Evolutionary conservation across 2,113 vertebrate genomes (phyloP), one percentile per base, ranked within the genome.

Genomic region (Micronycteris hirsuta): DNA sequence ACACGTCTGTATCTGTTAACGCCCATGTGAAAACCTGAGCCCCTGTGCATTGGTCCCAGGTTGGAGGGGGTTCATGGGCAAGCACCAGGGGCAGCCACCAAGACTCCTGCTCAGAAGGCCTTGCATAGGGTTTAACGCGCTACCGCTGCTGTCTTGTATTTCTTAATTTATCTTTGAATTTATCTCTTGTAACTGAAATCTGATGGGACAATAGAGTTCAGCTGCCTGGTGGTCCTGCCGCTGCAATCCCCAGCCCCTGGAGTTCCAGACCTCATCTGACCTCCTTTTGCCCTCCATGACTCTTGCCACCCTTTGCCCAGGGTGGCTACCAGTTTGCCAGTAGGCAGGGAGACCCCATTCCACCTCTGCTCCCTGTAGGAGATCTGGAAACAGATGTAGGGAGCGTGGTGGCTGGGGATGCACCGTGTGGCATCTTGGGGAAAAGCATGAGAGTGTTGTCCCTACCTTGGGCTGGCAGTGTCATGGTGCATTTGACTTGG

Each of bases 11-110:
- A 24, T 61, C 33, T 85, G 5, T 31, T 56, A 54, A 91, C 89
- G 28, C 20, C 77, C 22, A 14, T 26, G 1, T 61, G 58, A 77
- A 45, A 93, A 87, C 76, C n/a, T 5, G 19, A 63, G 74, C 2
- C 13, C 28, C 63, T 41, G 0, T 24, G 31, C 47, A 83, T 15
- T 33, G 14, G 16, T 74, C 33, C 70, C 74, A 17, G 43, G 19
- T 1, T 2, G n/a, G 38, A 9, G 19, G 12, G 3, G 31, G 70
- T 58, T 89, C 45, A 3, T 19, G 41, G n/a, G 24, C 15, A 61
- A 63, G 26, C 43, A 43, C 16, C 24, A 17, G 41, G 41, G 0
- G 8, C 1, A 0, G 19, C 24, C 5, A 0, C 43, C 41, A 52
- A 61, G 41, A 15, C 1, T 2, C 2, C 3, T 14, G 2, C 45